Base-by-base conservation (phyloP, 2,888 invertebrate species). In the Spilarctia lutea region DNA sequence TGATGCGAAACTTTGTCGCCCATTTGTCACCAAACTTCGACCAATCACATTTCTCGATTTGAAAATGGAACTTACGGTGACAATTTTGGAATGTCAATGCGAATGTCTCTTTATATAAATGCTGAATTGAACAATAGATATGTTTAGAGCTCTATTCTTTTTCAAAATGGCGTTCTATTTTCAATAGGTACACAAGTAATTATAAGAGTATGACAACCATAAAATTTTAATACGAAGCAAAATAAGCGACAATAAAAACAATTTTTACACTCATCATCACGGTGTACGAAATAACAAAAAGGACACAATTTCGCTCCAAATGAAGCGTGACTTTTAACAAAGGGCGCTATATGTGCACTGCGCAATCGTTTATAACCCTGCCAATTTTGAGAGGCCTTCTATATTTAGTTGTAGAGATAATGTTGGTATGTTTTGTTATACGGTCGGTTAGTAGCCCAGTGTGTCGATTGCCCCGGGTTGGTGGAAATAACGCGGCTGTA, bases 241-340 rank as follows among this genome's bases (percentile, higher is more conserved):
- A 84, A 83, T 81, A 73, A 82, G 83, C 76, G 83, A 91, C 88
- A 92, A 92, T 91, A 86, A 86, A 83, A 87, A 88, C 90, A 91
- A 93, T 92, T 94, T 93, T 92, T 93, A 92, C 93, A 94, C 93
- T 91, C 91, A 92, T 94, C 93, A 92, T 94, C 93, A 92, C 86
- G 88, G 85, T 86, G 90, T 92, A 91, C 91, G 90, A 91, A 92
- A 94, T 90, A 94, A 95, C 94, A 95, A 95, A 94, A 94, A 94
- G 91, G 94, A 94, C 94, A 94, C 90, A 91, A 94, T 94, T 94
- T 94, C 89, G 92, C 89, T 91, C 90, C 91, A 92, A 94, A 94
- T 94, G 92, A 94, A 94, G 92, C 95, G 94, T 95, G 94, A 95
- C 95, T 93, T 93, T 91, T 89, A 91, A 94, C 93, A 93, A 94